Base-by-base conservation (phyloP, 2,888 invertebrate species). In the Luffia ferchaultella region DNA sequence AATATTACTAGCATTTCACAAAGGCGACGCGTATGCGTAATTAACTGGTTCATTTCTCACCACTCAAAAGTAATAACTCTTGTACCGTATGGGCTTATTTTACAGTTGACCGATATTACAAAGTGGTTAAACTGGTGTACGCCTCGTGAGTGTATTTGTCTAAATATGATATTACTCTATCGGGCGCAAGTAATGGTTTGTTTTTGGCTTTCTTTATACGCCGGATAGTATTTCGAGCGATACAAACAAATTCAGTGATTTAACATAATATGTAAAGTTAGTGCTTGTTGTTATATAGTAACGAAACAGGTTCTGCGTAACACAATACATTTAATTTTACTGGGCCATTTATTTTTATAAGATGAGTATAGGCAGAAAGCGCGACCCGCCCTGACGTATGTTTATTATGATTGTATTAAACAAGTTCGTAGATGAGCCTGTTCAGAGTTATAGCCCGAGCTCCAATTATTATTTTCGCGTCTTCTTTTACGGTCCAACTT, bases 391-490 rank as follows among this genome's bases (percentile, higher is more conserved):
- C 42, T 46, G 46, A 51, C 58, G 54, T 52, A 50, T 55, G 52
- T 51, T 49, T 53, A 54, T 57, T 54, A 52, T 55, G 53, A 50
- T 50, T 46, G 50, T 53, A 49, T 56, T 18, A 53, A 57, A 53
- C 54, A 51, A 51, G 54, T 42, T 30, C 5, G 53, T 55, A 55
- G 56, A 60, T 58, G 60, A 59, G 59, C 54, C 55, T 55, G 48
- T 45, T 16, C 51, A 48, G 55, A 65, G 57, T 65, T 60, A 59
- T 60, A 63, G 67, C 64, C 68, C 69, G 65, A 67, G 65, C 65
- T 58, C 65, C 61, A 65, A 73, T 74, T 75, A 74, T 77, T 75
- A 76, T 76, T 73, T 74, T 74, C 70, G 65, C 73, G 73, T 72
- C 70, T 72, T 67, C 70, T 66, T 69, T 72, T 67, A 70, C 69